Base-by-base conservation (phyloP, 2,113 vertebrate genomes). In the Prunella fulvescens region DNA sequence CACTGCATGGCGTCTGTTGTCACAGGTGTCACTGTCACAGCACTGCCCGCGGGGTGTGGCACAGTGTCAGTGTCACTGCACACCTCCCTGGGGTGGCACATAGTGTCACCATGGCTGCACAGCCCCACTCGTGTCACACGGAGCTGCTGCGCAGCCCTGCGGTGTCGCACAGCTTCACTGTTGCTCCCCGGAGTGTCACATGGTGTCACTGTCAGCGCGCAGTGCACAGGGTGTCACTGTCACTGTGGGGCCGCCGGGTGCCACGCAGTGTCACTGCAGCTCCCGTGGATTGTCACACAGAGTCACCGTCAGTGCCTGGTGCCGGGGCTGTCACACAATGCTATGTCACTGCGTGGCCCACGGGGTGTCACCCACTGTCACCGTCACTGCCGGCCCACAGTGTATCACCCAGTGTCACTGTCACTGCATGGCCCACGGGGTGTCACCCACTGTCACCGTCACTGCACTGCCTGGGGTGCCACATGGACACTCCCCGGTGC, bases 181-280 rank as follows among this genome's bases (percentile, higher is more conserved):
- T 20, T 35, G 81, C 94, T 89, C 86, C 83, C 71, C 5, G 80
- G 88, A 84, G 83, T 96, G 96, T 95, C 96, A 93, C 96, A 70
- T 6, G 65, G 73, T 81, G 93, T 96, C 90, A 89, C 84, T 74
- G 94, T 96, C 96, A 94, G 79, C 11, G 31, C n/a, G 5, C 62
- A 8, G 89, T 53, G 80, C 67, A 16, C 71, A 28, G 91, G 91
- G 94, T 92, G 94, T 95, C 94, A 82, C 89, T 93, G 91, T 90
- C 60, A 86, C 77, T 33, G 35, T 16, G 12, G 69, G 72, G 81
- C 93, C 6, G 57, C 62, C 3, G 40, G 81, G 40, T 91, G 90
- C 87, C 94, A 91, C 18, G 6, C 76, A 73, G 67, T 83, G 89
- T 83, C 91, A 93, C 93, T 39, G 89, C 91, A 61, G 96, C 96